Evolutionary conservation across 1,140 invertebrate species (phyloP), one percentile per base, ranked within the genome.

Genomic region (Zophobas morio): DNA sequence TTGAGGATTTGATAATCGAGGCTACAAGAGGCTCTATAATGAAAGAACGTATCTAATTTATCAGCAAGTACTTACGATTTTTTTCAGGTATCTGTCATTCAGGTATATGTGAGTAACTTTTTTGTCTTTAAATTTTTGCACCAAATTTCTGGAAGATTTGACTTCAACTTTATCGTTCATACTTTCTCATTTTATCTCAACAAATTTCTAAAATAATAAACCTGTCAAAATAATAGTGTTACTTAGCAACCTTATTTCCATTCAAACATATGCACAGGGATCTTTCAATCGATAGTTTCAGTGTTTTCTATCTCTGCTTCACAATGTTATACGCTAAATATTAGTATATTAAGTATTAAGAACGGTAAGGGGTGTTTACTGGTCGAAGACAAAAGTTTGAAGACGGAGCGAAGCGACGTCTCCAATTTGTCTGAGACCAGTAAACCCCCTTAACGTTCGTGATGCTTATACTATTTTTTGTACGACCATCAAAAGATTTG

Each of bases 91-190:
- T 84, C 88, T 88, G 37, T 88, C 87, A 60, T 89, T 87, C 83
- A 89, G 84, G 78, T 88, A 87, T 32, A 90, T 82, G 85, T 90
- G 89, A 1, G 89, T 88, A 36, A 87, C 63, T 75, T 74, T 74
- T 33, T 74, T 54, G 3, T 74, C 36, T 57, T 74, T 70, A 40
- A 32, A 60, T 60, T 60, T 72, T 51, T 1, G 39, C 35, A 72
- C 3, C 6, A 36, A 51, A 51, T 3, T 72, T 72, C 51, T 72
- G 6, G 20, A 8, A 4, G 20, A 72, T 72, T 72, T 72, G n/a
- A 47, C 4, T n/a, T 51, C 36, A 6, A 6, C 39, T n/a, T 66
- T 66, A 32, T 66, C 40, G n/a, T 63, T 36, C n/a, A 40, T 32
- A 5, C 6, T 66, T 40, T 66, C 60, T 20, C 8, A n/a, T 66